phyloP scores from a whole-genome alignment of 37 sponge, comb jelly and placozoan species.

The Amphimedon queenslandica region DNA sequence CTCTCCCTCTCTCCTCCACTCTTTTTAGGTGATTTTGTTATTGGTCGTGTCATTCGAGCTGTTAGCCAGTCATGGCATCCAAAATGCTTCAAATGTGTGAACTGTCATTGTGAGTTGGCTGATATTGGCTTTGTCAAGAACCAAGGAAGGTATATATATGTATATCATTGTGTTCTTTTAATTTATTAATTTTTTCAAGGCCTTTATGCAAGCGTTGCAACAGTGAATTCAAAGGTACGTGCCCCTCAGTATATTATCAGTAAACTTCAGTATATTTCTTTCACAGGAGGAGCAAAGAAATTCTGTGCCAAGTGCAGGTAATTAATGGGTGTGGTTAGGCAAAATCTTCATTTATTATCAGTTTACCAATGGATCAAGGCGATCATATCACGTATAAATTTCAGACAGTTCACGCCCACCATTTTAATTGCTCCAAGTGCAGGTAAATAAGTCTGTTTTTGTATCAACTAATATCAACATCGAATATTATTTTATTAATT shows the following conservation, averaged over 20 bases:
- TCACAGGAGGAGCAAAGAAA: slow-evolving; percentile 63
- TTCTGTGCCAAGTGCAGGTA: slow-evolving; percentile 89
- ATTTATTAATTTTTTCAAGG: no score
- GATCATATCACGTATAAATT: slow-evolving; percentile 81
- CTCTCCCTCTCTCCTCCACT: background rate
- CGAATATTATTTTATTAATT: background rate
- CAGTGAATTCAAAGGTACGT: slow-evolving; percentile 76
- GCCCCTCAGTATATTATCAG: background rate
- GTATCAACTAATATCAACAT: background rate
- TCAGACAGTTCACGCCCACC: slow-evolving; percentile 85
- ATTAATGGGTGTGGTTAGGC: background rate
- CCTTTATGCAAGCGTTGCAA: slow-evolving; percentile 89
- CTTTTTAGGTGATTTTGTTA: slow-evolving; percentile 74
- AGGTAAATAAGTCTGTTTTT: slow-evolving; percentile 36
- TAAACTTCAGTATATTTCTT: background rate
- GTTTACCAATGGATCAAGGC: slow-evolving; percentile 83
- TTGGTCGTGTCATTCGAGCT: slow-evolving; percentile 94
- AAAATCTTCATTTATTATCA: no score
- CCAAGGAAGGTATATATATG: slow-evolving; percentile 73
- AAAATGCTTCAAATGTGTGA: slow-evolving; percentile 94
- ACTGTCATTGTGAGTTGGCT: slow-evolving; percentile 84
- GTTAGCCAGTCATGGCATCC: slow-evolving; percentile 97
- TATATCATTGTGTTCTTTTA: background rate
- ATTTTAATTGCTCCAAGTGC: slow-evolving; percentile 92
- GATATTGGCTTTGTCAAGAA: slow-evolving; percentile 96